Conservation (phyloP, 2,113 vertebrate genomes). For the Grantiella picta region DNA sequence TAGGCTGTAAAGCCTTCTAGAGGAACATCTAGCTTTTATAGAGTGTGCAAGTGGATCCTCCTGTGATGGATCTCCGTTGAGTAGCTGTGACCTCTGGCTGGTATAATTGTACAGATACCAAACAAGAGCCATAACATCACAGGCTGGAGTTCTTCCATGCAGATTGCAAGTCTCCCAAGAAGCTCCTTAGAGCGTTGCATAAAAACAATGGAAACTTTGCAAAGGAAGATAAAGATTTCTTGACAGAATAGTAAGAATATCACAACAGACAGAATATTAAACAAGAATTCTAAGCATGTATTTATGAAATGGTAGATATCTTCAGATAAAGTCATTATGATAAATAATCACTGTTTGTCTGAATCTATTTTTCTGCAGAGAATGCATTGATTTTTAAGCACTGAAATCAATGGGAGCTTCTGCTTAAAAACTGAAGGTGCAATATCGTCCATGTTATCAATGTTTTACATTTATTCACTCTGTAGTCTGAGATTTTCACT, state of each 20-base stretch:
- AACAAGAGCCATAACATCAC: neutral
- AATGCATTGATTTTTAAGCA: conserved; percentile 26
- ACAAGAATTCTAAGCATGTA: neutral
- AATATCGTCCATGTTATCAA: neutral
- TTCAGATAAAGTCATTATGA: conserved; percentile 2
- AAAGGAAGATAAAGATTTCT: neutral
- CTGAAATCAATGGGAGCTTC: neutral
- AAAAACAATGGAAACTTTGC: neutral
- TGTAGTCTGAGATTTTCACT: neutral
- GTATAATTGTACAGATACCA: neutral
- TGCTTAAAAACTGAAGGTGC: neutral
- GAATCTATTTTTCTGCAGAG: neutral
- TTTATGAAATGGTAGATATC: neutral
- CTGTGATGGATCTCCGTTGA: neutral
- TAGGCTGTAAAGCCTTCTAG: neutral
- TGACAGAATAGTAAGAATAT: neutral
- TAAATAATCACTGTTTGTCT: neutral
- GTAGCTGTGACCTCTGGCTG: neutral
- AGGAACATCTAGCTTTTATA: neutral
- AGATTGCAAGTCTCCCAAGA: neutral
- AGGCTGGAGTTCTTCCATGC: neutral
- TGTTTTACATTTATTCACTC: neutral
- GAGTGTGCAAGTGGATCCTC: neutral
- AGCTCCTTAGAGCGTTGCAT: neutral
- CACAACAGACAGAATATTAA: neutral